A percentile compares a stretch with the other conserved stretches of the same genome.
Evolutionary conservation across 2,113 vertebrate genomes (phyloP).

Genomic region (Himantopus leucocephalus): DNA sequence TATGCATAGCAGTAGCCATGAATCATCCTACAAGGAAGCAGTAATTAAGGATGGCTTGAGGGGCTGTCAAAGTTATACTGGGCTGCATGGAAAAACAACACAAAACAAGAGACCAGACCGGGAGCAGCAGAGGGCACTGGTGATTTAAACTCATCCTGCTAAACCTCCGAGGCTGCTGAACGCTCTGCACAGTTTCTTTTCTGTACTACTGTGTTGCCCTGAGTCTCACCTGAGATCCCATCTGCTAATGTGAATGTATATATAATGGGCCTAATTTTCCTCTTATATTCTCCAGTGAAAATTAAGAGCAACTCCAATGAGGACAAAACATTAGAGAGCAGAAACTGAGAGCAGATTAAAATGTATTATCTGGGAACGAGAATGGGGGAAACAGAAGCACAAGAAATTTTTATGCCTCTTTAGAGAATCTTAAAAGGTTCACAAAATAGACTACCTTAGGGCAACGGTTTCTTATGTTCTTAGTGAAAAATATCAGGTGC

Average conservation of each 20-base stretch:
- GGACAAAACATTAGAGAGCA: background rate
- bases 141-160: background rate
- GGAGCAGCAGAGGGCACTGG: slow-evolving; percentile 58
- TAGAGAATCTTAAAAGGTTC: background rate
- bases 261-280: background rate
- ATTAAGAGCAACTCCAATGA: background rate
- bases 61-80: background rate
- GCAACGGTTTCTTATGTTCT: background rate
- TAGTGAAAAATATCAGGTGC: background rate
- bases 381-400: background rate
- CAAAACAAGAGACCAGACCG: background rate
- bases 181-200: background rate
- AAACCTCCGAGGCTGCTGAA: background rate
- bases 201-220: background rate
- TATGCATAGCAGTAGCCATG: background rate
- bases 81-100: background rate
- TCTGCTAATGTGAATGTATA: background rate
- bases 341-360: background rate
- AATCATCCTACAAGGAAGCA: background rate
- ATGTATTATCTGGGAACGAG: background rate
- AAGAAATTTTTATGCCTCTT: background rate
- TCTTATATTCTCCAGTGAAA: background rate
- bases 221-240: background rate
- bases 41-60: background rate
- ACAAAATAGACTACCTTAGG: background rate